These are phyloP conservation scores for Choristoneura fumiferana DNA, from an alignment of 1,140 invertebrate species.

Conservation along the genomic window DNA sequence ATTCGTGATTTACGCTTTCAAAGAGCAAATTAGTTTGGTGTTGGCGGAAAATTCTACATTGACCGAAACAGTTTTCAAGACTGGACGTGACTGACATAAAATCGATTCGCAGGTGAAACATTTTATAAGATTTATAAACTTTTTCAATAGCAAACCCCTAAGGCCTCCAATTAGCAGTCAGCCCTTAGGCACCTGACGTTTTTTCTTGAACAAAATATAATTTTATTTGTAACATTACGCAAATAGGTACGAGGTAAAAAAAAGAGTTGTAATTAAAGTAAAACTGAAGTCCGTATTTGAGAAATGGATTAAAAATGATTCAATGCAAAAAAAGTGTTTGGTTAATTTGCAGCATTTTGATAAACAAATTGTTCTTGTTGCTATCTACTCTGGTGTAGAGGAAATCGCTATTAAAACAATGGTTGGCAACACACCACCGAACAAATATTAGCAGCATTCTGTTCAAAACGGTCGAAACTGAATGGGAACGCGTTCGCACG, in stretches of 20 bases:
- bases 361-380: too few species aligned
- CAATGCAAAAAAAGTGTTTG: too few species aligned
- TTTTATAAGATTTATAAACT: not conserved
- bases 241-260: not conserved
- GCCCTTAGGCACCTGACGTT: not conserved
- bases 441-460: too few species aligned
- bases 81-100: not conserved
- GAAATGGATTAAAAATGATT: not conserved
- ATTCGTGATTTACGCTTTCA: too few species aligned
- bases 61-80: not conserved
- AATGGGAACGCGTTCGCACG: not conserved
- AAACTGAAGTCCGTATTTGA: constrained; percentile 6
- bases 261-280: constrained; percentile 3
- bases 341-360: too few species aligned
- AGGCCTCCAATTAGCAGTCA: not conserved
- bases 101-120: constrained; percentile 1
- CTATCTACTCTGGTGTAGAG: too few species aligned
- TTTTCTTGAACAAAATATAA: constrained; percentile 6
- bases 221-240: not conserved
- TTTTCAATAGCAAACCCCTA: not conserved
- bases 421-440: too few species aligned
- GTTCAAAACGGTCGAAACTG: too few species aligned
- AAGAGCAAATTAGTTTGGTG: too few species aligned
- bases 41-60: too few species aligned
- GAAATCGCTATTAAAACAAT: too few species aligned